phyloP scores from a whole-genome alignment of 2,113 vertebrate species.

The Erythrocercus mccallii region DNA sequence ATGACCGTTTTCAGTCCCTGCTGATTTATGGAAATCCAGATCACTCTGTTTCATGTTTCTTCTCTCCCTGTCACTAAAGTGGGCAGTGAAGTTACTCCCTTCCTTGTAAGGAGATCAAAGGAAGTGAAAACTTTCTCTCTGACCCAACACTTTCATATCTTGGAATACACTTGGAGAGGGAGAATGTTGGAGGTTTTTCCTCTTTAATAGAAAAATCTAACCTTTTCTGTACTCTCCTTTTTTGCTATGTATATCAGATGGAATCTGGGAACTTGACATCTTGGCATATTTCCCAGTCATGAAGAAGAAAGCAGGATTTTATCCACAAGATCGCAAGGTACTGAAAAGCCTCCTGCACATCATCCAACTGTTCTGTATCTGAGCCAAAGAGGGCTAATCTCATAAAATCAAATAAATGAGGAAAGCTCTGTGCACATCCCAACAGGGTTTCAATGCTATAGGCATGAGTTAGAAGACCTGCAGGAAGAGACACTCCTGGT shows the following conservation, averaged over 20 bases:
- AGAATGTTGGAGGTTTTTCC: neutral
- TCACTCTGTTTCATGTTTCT: neutral
- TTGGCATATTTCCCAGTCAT: neutral
- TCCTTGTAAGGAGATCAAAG: constrained; percentile 1
- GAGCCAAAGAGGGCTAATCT: neutral
- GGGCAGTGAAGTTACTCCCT: neutral
- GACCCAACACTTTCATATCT: neutral
- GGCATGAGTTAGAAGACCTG: neutral
- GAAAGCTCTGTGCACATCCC: neutral
- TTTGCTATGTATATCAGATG: neutral
- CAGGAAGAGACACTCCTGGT: neutral
- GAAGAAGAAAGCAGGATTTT: neutral
- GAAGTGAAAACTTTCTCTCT: neutral
- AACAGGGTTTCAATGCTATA: neutral
- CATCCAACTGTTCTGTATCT: neutral
- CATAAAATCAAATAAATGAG: neutral
- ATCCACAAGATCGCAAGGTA: neutral
- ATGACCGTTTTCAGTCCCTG: neutral
- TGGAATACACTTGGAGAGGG: neutral
- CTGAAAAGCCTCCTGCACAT: neutral
- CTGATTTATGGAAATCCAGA: neutral
- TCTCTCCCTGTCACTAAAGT: neutral
- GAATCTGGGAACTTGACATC: neutral
- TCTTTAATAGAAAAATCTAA: neutral
- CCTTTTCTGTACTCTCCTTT: neutral